Base-by-base conservation (phyloP, 2,113 vertebrate genomes). In the Phrynosoma platyrhinos region DNA sequence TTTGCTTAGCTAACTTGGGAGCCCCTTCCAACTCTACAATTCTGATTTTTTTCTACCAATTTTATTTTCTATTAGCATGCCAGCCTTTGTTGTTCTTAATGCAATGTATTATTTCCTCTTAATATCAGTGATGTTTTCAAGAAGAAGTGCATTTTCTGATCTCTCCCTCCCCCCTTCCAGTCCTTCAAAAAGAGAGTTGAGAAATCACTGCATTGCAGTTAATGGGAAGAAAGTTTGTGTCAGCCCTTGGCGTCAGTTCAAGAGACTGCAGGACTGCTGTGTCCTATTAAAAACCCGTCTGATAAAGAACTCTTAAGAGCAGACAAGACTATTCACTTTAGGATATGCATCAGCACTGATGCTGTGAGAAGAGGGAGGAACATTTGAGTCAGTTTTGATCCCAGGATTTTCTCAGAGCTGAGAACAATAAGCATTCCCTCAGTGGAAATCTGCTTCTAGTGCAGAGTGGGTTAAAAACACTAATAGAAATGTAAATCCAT, bases 131-230 rank as follows among this genome's bases (percentile, higher is more conserved):
- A 16, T 62, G 58, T 62, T 62, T 62, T 42, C 47, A 47, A 47
- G 7, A 47, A 7, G 47, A 47, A 47, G 5, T 47, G 47, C 47
- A 47, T 47, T 47, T 47, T 47, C 36, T 47, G 47, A 47, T 13
- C 21, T 10, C 40, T 7, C 36, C 36, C 36, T 2, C 36, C 36
- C 36, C 36, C 36, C 32, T 5, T 4, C 55, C 14, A 16, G 10
- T 58, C 16, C 72, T 10, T 20, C 12, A 0, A 18, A 23, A 25
- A 32, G n/a, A 74, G 16, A 23, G 18, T 21, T 84, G 42, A 25
- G 68, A 55, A 71, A 84, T 47, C 18, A 55, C 84, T 85, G 72
- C 83, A 85, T 7, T 85, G 32, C 52, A 75, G 52, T 25, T 40
- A 40, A 21, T 40, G 55, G 55, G 23, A 72, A 3, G 47, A 64